Base-by-base conservation (phyloP, 30 jellyfish, hydroid and myxozoan species). In the Cassiopea xamachana region DNA sequence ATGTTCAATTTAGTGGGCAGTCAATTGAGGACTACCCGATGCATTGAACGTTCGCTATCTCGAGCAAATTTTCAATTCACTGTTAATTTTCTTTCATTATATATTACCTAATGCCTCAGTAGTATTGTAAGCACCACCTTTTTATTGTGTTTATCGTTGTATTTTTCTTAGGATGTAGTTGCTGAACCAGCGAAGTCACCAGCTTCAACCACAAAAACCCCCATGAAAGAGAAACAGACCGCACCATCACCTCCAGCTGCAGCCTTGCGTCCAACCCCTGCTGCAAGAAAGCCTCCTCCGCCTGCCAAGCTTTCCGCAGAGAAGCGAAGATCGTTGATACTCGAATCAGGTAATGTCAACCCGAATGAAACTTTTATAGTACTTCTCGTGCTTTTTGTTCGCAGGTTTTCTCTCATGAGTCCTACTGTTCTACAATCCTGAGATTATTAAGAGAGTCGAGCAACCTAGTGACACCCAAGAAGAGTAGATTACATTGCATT, bases 281-380 rank as follows among this genome's bases (percentile, higher is more conserved):
- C 93, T 7, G 85, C 61, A 44, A 88, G 80, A 68, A 88, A 88
- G 81, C 95, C 95, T 8, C 95, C 95, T 13, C 95, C 95, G 15
- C 95, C 95, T 1, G 90, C 90, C 3, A 88, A 80, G 67, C 76
- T 88, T 9, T 88, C 95, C 1, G 82, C 81, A 49, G 90, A 88
- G 80, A 88, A 88, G 68, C 51, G 95, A 70, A 60, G 60, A 18
- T 88, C 95, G 16, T 77, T 88, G 47, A 88, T 88, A 45, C 60
- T 88, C 10, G 95, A 88, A 43, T 60, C 95, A 15, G 95, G 95
- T 88, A 79, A 17, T 27, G 43, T 64, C 15, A 2, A 9, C 27
- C 15, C 43, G 8, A 59, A 6, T 7, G 69, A 59, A 6, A 6
- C 8, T 14, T 59, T 59, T 6, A 6, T 59, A 14, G 14, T 59